These are phyloP conservation scores for Mesaphorura yosii DNA, from an alignment of 1,140 invertebrate species.

Conservation along the genomic window DNA sequence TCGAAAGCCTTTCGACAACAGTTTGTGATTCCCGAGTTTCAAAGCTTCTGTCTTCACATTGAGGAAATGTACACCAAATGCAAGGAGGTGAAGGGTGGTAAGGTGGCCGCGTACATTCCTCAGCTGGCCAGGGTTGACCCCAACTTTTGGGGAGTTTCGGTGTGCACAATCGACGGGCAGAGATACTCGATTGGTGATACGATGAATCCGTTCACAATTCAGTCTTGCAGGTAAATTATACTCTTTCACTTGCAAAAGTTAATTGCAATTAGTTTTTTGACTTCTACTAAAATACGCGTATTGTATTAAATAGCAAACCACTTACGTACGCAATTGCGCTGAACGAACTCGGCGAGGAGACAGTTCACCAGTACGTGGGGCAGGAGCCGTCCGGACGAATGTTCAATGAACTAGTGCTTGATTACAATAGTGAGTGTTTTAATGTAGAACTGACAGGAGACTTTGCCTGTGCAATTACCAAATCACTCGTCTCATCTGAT, in stretches of 20 bases:
- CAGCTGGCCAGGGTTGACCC: slow-evolving; percentile 78
- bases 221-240: slow-evolving; percentile 56
- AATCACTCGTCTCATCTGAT: too few species aligned
- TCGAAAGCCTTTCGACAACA: slow-evolving; percentile 73
- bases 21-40: slow-evolving; percentile 80
- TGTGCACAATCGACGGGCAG: slow-evolving; percentile 89
- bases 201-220: slow-evolving; percentile 84
- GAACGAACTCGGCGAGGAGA: slow-evolving; percentile 75
- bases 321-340: slow-evolving; percentile 90
- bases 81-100: slow-evolving; percentile 70
- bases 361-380: slow-evolving; percentile 88
- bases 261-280: background rate
- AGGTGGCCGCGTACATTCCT: slow-evolving; percentile 85
- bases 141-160: slow-evolving; percentile 68
- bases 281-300: background rate
- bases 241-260: background rate
- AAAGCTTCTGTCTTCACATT: slow-evolving; percentile 75
- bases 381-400: slow-evolving; percentile 91
- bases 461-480: slow-evolving; percentile 19
- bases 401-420: slow-evolving; percentile 91
- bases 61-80: slow-evolving; percentile 89
- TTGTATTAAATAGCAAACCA: slow-evolving; percentile 75
- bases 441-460: background rate
- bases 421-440: slow-evolving; percentile 72
- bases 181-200: slow-evolving; percentile 86